These are phyloP conservation scores for Euura saliciscinereae DNA, from an alignment of 1,140 invertebrate genomes.

Conservation along the genomic window DNA sequence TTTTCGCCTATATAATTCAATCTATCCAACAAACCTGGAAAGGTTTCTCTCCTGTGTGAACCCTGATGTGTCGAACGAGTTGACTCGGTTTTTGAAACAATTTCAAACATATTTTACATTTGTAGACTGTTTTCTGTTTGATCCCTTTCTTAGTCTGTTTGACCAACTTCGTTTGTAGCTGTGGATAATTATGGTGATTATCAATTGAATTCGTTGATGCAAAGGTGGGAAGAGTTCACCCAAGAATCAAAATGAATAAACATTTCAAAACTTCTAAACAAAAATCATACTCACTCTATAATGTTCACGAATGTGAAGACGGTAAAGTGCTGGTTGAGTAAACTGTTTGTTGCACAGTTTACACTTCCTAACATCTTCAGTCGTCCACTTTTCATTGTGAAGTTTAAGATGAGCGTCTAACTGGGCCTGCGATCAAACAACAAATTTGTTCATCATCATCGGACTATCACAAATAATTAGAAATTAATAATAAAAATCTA, in stretches of 20 bases:
- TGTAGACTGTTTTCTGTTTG: constrained; percentile 49
- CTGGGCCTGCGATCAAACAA: constrained; percentile 36
- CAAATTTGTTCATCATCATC: background rate
- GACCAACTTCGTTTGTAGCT: constrained; percentile 45
- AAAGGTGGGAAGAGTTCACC: too few species aligned
- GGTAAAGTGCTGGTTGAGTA: constrained; percentile 46
- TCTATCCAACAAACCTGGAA: constrained; percentile 55
- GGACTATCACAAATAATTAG: background rate
- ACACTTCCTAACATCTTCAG: constrained; percentile 48
- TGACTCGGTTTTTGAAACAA: constrained; percentile 66
- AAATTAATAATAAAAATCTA: background rate
- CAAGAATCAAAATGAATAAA: background rate
- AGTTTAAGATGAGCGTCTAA: constrained; percentile 49
- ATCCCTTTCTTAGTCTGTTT: constrained; percentile 48
- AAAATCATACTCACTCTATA: constrained; percentile 39
- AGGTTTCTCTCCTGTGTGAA: constrained; percentile 72
- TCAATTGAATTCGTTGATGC: too few species aligned
- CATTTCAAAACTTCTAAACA: background rate
- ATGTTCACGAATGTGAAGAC: constrained; percentile 50
- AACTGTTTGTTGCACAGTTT: constrained; percentile 54
- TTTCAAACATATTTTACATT: constrained; percentile 64
- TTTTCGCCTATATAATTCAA: too few species aligned
- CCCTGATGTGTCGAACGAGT: constrained; percentile 64
- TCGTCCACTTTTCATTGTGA: constrained; percentile 48
- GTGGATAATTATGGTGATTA: background rate